Percentiles rank a stretch among this genome's conserved stretches.
Evolutionary conservation across 37 sponge, comb jelly and placozoan species (phyloP).

Genomic region (Theonella swinhoei): DNA sequence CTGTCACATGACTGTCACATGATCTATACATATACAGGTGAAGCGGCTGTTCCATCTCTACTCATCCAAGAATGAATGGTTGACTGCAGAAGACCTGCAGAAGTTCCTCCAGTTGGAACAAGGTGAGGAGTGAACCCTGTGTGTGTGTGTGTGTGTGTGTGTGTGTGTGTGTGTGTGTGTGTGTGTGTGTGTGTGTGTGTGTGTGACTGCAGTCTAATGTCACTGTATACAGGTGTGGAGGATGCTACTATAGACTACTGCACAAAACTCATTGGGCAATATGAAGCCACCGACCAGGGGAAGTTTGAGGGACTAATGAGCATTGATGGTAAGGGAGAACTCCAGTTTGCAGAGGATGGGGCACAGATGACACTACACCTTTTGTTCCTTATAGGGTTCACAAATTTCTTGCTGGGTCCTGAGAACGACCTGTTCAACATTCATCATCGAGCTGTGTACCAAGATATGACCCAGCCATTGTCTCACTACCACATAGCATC

Average conservation of each 20-base stretch:
- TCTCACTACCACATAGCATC: constrained; percentile 89
- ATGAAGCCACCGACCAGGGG: constrained; percentile 59
- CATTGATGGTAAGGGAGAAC: not conserved
- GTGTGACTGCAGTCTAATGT: not conserved
- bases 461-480: constrained; percentile 88
- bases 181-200: too few species aligned
- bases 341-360: not conserved
- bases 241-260: constrained; percentile 35
- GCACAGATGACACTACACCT: not conserved
- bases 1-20: not conserved
- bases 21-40: constrained; percentile 2
- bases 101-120: constrained; percentile 55
- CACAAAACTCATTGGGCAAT: constrained; percentile 28
- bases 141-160: too few species aligned
- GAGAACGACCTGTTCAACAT: constrained; percentile 67
- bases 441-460: constrained; percentile 39
- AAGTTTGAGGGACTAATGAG: constrained; percentile 20
- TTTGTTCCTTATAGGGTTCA: constrained; percentile 12
- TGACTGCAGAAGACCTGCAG: constrained; percentile 53
- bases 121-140: not conserved
- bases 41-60: constrained; percentile 39
- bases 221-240: not conserved
- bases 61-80: constrained; percentile 51
- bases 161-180: too few species aligned
- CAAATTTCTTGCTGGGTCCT: constrained; percentile 61